Percentiles rank a stretch among this genome's conserved stretches.
Evolutionary conservation across 2,888 invertebrate genomes (phyloP).

Genomic region (Ischnura elegans): DNA sequence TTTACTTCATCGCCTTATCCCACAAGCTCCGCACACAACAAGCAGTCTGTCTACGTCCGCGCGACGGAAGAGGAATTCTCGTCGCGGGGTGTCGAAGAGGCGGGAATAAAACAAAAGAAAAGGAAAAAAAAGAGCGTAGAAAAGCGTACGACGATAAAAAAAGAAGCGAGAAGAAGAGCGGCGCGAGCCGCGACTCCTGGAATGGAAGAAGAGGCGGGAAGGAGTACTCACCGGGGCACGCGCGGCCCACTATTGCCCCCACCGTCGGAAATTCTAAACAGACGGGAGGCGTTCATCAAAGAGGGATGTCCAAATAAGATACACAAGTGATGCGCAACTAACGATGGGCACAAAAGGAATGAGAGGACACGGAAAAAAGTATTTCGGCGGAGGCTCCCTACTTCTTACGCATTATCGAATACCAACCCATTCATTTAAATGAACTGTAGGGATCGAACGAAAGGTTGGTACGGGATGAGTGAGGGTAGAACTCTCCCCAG

Average conservation of each 20-base stretch:
- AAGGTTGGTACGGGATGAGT: no score
- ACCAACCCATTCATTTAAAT: no score
- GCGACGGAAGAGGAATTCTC: conserved; percentile 41
- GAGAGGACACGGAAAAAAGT: not conserved
- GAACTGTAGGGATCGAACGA: no score
- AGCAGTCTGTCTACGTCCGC: not conserved
- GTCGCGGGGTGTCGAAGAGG: not conserved
- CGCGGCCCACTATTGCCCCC: not conserved
- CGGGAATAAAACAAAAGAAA: conserved; percentile 20
- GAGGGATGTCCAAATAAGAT: not conserved
- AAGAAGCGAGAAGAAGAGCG: not conserved
- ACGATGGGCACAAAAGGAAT: not conserved
- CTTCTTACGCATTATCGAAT: no score
- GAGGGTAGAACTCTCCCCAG: no score
- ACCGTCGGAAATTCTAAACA: conserved; percentile 33
- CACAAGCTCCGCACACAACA: not conserved
- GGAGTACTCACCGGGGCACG: not conserved
- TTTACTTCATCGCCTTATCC: not conserved
- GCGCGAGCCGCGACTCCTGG: conserved; percentile 29
- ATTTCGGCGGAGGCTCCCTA: no score
- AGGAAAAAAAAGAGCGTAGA: not conserved
- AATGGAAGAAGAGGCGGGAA: conserved; percentile 24
- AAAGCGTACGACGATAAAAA: not conserved
- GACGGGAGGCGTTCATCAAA: not conserved
- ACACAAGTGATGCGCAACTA: not conserved